A percentile compares a stretch with the other conserved stretches of the same genome.
Evolutionary conservation across 2,888 invertebrate genomes (phyloP).

Genomic region (Nephrocerus scutellatus): DNA sequence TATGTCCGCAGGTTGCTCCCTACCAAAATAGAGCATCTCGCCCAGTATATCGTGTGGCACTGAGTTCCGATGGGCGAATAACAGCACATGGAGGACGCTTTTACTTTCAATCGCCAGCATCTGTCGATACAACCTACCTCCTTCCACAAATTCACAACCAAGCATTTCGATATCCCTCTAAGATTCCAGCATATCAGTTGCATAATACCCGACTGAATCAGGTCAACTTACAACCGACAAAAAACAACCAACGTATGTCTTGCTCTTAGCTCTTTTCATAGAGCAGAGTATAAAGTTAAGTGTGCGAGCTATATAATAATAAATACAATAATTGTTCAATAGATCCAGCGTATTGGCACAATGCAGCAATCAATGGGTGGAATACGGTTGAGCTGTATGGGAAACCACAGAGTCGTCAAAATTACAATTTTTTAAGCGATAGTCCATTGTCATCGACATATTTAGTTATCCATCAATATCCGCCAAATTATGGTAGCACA

Average conservation of each 20-base stretch:
- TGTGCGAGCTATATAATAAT: neutral
- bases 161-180: conserved; percentile 21
- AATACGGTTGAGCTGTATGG: no score
- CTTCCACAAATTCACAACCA: conserved; percentile 47
- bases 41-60: conserved; percentile 46
- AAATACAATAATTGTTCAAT: no score
- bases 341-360: no score
- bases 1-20: conserved; percentile 37
- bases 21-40: conserved; percentile 39
- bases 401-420: no score
- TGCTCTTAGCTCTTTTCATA: no score
- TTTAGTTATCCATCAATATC: no score
- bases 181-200: conserved; percentile 32
- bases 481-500: conserved; percentile 18
- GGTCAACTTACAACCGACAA: conserved; percentile 37
- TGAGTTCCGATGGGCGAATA: conserved; percentile 52
- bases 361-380: no score
- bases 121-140: conserved; percentile 56
- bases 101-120: conserved; percentile 43
- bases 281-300: no score
- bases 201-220: conserved; percentile 41
- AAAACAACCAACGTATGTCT: conserved; percentile 25
- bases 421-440: no score
- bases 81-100: conserved; percentile 51
- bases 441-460: no score